Percentiles rank a stretch among this genome's conserved stretches.
These are phyloP conservation scores for Drosophila albomicans DNA, from an alignment of 1,140 invertebrate genomes.

Conservation along the genomic window DNA sequence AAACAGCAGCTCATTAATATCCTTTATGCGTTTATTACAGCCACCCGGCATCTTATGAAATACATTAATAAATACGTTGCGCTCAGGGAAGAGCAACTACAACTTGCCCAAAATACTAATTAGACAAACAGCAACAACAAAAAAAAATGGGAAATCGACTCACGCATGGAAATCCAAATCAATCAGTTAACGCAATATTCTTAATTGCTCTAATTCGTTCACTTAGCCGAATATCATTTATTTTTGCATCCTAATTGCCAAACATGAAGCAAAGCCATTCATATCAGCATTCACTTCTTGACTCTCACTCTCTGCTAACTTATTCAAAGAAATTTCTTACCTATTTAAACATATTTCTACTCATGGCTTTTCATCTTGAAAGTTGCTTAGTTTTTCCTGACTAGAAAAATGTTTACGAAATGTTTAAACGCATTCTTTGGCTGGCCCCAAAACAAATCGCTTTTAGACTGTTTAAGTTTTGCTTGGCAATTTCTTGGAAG, in stretches of 20 bases:
- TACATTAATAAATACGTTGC: constrained; percentile 72
- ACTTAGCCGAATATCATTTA: constrained; percentile 36
- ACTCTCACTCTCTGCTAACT: not conserved
- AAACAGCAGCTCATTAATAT: constrained; percentile 81
- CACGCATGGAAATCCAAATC: constrained; percentile 54
- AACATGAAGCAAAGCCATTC: not conserved
- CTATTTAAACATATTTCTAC: not conserved
- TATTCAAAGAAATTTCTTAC: not conserved
- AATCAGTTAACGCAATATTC: constrained; percentile 70
- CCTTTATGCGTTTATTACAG: constrained; percentile 83
- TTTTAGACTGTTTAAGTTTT: constrained; percentile 2
- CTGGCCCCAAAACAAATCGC: constrained; percentile 1
- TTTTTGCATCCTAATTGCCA: constrained; percentile 55
- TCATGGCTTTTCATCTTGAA: constrained; percentile 17
- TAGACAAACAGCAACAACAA: constrained; percentile 22
- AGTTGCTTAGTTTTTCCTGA: not conserved
- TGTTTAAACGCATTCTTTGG: not conserved
- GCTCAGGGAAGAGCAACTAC: constrained; percentile 11
- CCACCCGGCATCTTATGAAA: constrained; percentile 64
- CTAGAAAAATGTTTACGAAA: not conserved
- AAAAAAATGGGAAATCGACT: constrained; percentile 28
- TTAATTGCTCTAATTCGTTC: constrained; percentile 76
- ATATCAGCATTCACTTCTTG: not conserved
- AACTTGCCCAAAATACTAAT: constrained; percentile 50
- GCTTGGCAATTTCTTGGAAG: constrained; percentile 1